Conservation (phyloP, 2,888 invertebrate genomes). For the Hylaea fasciaria region DNA sequence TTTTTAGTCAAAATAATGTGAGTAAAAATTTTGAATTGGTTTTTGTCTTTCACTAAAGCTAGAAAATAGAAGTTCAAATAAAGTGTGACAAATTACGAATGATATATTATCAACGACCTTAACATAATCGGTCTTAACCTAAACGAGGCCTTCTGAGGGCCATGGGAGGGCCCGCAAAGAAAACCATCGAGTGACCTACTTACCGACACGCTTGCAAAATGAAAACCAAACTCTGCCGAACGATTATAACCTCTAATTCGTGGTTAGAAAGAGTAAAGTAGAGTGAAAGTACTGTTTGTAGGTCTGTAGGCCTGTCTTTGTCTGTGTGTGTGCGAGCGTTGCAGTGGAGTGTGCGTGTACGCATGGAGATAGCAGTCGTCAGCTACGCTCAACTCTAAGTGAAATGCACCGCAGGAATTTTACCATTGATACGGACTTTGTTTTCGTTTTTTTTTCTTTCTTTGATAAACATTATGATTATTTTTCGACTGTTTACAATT, state of each 20-base stretch:
- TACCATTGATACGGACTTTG: background rate
- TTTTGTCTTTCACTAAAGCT: too few relatives aligned
- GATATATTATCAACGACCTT: constrained; percentile 55
- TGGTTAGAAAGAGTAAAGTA: constrained; percentile 47
- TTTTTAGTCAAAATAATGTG: too few relatives aligned
- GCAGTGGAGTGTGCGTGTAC: constrained; percentile 70
- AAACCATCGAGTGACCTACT: constrained; percentile 76
- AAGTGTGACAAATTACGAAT: constrained; percentile 12
- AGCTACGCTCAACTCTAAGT: constrained; percentile 65
- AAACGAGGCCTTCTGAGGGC: constrained; percentile 70
- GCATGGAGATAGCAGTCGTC: constrained; percentile 79
- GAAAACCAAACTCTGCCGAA: constrained; percentile 35
- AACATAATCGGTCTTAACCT: constrained; percentile 56
- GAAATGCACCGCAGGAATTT: constrained; percentile 73
- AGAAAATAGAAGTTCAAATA: too few relatives aligned
- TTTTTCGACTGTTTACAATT: too few relatives aligned
- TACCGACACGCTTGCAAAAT: constrained; percentile 63
- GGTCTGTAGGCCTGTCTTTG: constrained; percentile 78
- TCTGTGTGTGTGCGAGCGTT: constrained; percentile 61
- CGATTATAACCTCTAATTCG: constrained; percentile 53
- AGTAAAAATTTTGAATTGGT: too few relatives aligned
- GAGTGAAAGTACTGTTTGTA: constrained; percentile 75
- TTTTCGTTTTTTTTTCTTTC: background rate
- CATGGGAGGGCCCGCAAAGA: constrained; percentile 73
- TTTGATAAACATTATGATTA: too few relatives aligned